phyloP scores from a whole-genome alignment of 1,140 invertebrate species.

The Chrysomallon squamiferum region DNA sequence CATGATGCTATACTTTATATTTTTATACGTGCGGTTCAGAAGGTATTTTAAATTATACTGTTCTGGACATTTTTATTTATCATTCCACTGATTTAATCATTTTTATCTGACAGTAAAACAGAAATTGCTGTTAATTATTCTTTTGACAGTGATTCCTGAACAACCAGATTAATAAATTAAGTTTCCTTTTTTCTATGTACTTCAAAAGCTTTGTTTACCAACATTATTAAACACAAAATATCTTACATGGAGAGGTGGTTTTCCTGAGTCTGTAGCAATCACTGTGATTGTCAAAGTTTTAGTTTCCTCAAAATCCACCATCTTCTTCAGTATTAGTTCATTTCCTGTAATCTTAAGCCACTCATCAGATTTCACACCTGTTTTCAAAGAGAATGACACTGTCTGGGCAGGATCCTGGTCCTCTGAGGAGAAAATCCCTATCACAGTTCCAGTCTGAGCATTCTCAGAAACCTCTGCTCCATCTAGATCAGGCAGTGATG shows the following conservation, averaged over 20 bases:
- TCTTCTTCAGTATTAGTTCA: slow-evolving; percentile 12
- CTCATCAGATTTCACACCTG: slow-evolving; percentile 7
- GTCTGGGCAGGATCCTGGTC: slow-evolving; percentile 28
- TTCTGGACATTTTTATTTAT: too few species aligned
- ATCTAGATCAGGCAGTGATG: slow-evolving; percentile 11
- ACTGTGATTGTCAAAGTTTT: slow-evolving; percentile 17
- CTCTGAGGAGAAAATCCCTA: slow-evolving; percentile 16
- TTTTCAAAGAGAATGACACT: slow-evolving; percentile 14
- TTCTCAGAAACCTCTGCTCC: slow-evolving; percentile 18
- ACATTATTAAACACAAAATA: too few species aligned
- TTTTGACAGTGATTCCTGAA: too few species aligned
- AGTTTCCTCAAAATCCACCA: slow-evolving; percentile 27
- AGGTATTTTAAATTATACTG: too few species aligned
- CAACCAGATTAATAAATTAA: too few species aligned
- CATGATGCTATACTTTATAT: too few species aligned
- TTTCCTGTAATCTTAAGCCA: slow-evolving; percentile 17
- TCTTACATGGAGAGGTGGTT: slow-evolving; percentile 23
- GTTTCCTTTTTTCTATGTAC: too few species aligned
- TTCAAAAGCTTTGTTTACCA: too few species aligned
- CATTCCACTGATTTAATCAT: too few species aligned
- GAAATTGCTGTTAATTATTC: too few species aligned
- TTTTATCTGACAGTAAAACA: too few species aligned
- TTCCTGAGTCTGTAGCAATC: slow-evolving; percentile 24
- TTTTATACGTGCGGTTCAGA: too few species aligned
- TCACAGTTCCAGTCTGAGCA: slow-evolving; percentile 7